Evolutionary conservation across 2,888 invertebrate genomes (phyloP).

Genomic region (Plagodis pulveraria): DNA sequence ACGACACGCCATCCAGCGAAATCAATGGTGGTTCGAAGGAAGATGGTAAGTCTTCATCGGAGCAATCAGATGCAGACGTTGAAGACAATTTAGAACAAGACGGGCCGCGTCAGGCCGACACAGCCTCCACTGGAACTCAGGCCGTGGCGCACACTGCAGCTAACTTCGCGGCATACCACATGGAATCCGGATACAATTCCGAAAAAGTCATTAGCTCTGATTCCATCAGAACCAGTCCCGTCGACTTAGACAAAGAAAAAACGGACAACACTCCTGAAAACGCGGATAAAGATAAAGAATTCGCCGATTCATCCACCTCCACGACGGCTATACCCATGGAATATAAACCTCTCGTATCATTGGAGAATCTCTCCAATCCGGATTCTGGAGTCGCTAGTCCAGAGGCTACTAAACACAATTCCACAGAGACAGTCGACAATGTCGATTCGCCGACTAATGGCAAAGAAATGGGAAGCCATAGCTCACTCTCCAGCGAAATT

Average conservation of each 20-base stretch:
- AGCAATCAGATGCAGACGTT: conserved; percentile 92
- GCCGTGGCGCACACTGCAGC: conserved; percentile 71
- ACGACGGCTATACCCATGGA: conserved; percentile 66
- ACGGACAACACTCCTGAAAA: conserved; percentile 84
- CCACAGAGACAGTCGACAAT: conserved; percentile 79
- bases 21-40: conserved; percentile 67
- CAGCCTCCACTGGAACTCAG: conserved; percentile 58
- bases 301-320: conserved; percentile 70
- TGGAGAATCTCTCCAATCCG: conserved; percentile 76
- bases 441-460: conserved; percentile 76
- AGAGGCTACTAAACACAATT: conserved; percentile 83
- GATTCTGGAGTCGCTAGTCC: conserved; percentile 85
- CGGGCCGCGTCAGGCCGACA: conserved; percentile 47
- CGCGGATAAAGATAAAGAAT: conserved; percentile 83
- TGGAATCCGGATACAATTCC: conserved; percentile 89
- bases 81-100: conserved; percentile 87
- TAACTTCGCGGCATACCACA: conserved; percentile 79
- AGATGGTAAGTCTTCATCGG: conserved; percentile 86
- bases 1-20: conserved; percentile 54
- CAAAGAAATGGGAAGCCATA: conserved; percentile 75
- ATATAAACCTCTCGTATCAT: conserved; percentile 70
- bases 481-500: conserved; percentile 83
- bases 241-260: conserved; percentile 82
- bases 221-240: conserved; percentile 77
- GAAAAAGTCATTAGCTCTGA: conserved; percentile 77